phyloP scores from a whole-genome alignment of 1,140 invertebrate species.

The Spodoptera litura region DNA sequence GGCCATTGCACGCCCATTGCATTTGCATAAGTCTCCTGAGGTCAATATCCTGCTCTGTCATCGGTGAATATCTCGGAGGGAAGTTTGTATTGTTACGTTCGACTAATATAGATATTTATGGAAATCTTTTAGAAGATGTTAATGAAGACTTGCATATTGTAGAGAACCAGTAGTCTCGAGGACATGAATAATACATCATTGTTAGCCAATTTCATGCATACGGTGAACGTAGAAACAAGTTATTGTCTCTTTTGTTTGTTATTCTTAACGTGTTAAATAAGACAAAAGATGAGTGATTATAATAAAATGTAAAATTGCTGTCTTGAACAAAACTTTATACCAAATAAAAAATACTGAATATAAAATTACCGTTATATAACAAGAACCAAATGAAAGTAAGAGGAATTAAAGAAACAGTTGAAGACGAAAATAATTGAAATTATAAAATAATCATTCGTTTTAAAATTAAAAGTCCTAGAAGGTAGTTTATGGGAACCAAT shows the following conservation, averaged over 20 bases:
- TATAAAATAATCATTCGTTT: no score
- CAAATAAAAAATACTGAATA: not conserved
- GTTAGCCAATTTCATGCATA: slow-evolving; percentile 13
- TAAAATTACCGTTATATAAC: not conserved
- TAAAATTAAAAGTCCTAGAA: not conserved
- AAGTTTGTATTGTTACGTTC: slow-evolving; percentile 35
- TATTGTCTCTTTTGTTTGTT: slow-evolving; percentile 2
- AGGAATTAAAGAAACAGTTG: not conserved
- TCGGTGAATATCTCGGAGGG: slow-evolving; percentile 50
- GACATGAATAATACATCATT: slow-evolving; percentile 29
- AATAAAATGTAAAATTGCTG: not conserved
- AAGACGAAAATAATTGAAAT: not conserved
- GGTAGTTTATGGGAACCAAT: not conserved
- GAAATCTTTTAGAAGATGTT: slow-evolving; percentile 13
- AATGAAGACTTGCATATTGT: slow-evolving; percentile 17
- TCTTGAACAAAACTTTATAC: no score
- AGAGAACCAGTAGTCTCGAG: not conserved
- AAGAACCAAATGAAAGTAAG: slow-evolving; percentile 8
- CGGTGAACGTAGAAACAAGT: not conserved
- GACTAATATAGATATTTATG: slow-evolving; percentile 23
- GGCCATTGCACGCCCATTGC: slow-evolving; percentile 60
- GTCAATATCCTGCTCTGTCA: slow-evolving; percentile 66
- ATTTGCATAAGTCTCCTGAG: slow-evolving; percentile 71
- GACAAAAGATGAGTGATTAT: not conserved
- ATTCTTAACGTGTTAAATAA: not conserved